Conservation (phyloP, 2,797 vertebrate genomes). For the Peromyscus eremicus region DNA sequence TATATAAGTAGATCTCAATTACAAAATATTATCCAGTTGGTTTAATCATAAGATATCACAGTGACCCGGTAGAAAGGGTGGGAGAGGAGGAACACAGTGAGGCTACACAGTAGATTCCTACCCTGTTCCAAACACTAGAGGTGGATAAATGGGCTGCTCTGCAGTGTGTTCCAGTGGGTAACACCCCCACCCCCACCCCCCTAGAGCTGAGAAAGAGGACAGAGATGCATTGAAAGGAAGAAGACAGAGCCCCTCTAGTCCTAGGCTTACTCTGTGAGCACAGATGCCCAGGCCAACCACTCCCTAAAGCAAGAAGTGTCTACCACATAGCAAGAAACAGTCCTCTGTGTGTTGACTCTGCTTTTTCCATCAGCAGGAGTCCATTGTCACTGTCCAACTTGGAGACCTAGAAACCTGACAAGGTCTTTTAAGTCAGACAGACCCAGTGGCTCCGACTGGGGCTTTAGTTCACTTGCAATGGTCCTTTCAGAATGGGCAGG, state of each 20-base stretch:
- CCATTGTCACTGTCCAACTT: not conserved
- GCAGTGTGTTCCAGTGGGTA: not conserved
- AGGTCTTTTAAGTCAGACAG: slow-evolving; percentile 44
- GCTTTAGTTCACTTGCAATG: slow-evolving; percentile 30
- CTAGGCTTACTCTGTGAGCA: not conserved
- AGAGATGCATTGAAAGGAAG: not conserved
- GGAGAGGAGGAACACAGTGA: not conserved
- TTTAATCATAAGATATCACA: slow-evolving; percentile 15
- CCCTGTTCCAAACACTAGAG: not conserved
- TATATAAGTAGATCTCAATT: not conserved
- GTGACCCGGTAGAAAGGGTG: not conserved
- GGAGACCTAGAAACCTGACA: not conserved
- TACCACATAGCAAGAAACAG: not conserved
- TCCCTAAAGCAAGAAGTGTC: not conserved
- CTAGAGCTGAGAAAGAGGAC: not conserved
- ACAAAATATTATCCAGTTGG: not conserved
- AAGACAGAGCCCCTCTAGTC: not conserved
- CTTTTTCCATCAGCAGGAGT: not conserved
- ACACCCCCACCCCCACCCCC: not conserved
- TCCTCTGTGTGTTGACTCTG: not conserved
- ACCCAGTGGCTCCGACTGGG: not conserved
- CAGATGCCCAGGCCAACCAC: not conserved
- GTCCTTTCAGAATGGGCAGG: slow-evolving; percentile 15
- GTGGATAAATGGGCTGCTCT: not conserved
- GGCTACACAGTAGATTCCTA: not conserved